phyloP scores from a whole-genome alignment of 2,797 vertebrate genomes.

The Emydoidea blandingii region DNA sequence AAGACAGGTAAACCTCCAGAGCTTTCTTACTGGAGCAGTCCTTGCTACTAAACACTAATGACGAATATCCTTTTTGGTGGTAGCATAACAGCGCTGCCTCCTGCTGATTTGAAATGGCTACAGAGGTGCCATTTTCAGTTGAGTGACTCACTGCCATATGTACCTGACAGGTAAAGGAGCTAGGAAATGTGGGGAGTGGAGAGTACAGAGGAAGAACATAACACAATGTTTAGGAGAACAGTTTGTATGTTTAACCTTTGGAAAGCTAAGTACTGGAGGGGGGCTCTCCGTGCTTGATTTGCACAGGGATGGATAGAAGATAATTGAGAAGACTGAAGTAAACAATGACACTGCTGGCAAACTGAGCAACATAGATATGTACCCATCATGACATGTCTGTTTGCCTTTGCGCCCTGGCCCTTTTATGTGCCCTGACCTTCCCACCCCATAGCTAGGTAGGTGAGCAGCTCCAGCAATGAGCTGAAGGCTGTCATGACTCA shows the following conservation, averaged over 20 bases:
- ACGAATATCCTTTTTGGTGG: not conserved
- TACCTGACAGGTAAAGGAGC: not conserved
- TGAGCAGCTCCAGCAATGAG: not conserved
- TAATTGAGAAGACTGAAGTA: not conserved
- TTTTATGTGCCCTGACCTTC: not conserved
- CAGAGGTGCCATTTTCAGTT: not conserved
- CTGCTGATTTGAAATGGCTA: not conserved
- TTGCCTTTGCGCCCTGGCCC: not conserved
- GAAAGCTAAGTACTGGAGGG: not conserved
- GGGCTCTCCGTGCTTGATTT: not conserved
- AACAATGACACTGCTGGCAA: not conserved
- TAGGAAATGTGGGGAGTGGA: not conserved
- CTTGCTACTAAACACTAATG: not conserved
- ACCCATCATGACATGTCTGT: not conserved
- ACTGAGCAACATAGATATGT: not conserved
- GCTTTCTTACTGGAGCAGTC: not conserved
- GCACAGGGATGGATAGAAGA: not conserved
- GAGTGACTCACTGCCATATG: not conserved
- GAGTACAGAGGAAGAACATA: not conserved
- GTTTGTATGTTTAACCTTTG: not conserved
- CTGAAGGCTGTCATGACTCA: not conserved
- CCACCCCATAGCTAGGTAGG: not conserved
- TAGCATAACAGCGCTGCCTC: not conserved
- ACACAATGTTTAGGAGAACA: not conserved
- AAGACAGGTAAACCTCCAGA: slow-evolving; percentile 63